Evolutionary conservation across 2,888 invertebrate species (phyloP).

Genomic region (Microchrysa polita): DNA sequence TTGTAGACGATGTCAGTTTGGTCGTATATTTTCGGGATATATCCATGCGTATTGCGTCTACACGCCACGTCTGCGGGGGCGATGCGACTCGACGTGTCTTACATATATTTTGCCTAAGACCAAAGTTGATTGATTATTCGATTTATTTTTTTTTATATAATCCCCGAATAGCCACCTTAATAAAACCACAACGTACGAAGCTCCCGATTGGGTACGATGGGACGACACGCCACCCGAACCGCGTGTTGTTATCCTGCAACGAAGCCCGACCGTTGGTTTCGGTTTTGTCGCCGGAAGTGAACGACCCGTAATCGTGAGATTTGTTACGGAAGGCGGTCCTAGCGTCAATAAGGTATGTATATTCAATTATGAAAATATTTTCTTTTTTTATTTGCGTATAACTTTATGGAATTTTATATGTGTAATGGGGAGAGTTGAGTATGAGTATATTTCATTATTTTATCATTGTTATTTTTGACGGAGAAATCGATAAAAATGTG

Average conservation of each 20-base stretch:
- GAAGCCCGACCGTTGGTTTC: constrained; percentile 85
- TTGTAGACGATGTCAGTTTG: no score
- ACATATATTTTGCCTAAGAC: not conserved
- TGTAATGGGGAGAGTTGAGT: no score
- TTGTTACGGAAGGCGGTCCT: constrained; percentile 89
- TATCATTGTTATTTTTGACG: no score
- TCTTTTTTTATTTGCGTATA: no score
- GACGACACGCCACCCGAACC: constrained; percentile 83
- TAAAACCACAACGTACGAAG: constrained; percentile 91
- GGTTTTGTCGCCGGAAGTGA: constrained; percentile 97
- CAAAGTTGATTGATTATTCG: constrained; percentile 40
- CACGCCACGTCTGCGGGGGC: not conserved
- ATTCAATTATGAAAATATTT: no score
- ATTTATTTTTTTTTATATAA: constrained; percentile 37
- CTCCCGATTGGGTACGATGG: constrained; percentile 72
- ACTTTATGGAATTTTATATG: no score
- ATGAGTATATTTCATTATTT: no score
- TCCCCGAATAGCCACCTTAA: constrained; percentile 73
- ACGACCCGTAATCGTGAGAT: constrained; percentile 89
- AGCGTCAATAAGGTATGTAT: constrained; percentile 79
- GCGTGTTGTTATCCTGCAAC: constrained; percentile 76
- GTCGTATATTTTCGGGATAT: not conserved
- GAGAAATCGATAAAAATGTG: no score
- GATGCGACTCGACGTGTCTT: not conserved
- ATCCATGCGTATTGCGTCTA: not conserved